A percentile compares a stretch with the other conserved stretches of the same genome.
phyloP scores from a whole-genome alignment of 2,113 vertebrate genomes.

The Baryphthengus martii region DNA sequence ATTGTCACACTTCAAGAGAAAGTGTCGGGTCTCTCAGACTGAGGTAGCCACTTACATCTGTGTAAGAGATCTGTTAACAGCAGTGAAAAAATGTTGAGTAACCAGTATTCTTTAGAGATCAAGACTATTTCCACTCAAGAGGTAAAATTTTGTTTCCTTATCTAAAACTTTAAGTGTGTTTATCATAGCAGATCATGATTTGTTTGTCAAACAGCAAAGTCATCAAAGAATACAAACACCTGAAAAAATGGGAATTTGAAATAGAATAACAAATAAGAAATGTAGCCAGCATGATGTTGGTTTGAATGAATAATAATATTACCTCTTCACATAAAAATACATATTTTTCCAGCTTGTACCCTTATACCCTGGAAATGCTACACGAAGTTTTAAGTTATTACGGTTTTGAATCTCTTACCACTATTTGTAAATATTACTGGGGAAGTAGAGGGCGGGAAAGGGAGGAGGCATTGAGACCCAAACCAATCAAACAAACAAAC shows the following conservation, averaged over 20 bases:
- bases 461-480: not conserved
- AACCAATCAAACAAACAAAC: not conserved
- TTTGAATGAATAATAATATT: not conserved
- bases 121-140: not conserved
- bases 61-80: no score
- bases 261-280: not conserved
- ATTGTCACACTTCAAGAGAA: not conserved
- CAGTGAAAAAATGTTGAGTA: not conserved
- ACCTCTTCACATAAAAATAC: not conserved
- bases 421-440: not conserved
- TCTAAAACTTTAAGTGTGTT: not conserved
- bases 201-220: not conserved
- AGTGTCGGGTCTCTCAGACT: not conserved
- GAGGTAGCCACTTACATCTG: not conserved
- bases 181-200: not conserved
- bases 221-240: not conserved
- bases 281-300: not conserved
- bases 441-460: accelerated
- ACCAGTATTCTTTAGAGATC: not conserved
- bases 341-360: not conserved
- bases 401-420: not conserved
- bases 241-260: not conserved
- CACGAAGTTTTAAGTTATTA: not conserved
- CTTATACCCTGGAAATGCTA: not conserved
- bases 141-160: not conserved